Conservation (phyloP, 2,113 vertebrate species). For the Plecotus auritus region DNA sequence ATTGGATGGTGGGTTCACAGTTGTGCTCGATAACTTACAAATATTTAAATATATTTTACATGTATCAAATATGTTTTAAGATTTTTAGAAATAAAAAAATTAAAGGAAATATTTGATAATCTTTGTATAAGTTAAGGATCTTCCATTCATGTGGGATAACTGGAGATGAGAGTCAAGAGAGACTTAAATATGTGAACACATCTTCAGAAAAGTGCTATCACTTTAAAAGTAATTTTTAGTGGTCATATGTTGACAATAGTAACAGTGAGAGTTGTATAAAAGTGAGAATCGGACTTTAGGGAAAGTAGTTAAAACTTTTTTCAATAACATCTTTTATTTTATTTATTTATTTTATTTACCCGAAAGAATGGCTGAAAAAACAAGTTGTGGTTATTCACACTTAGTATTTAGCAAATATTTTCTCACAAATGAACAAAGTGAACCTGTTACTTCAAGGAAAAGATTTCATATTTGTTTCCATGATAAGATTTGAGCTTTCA, state of each 20-base stretch:
- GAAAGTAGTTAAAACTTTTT: not conserved
- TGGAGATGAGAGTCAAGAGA: not conserved
- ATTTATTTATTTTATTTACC: not conserved
- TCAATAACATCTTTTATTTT: not conserved
- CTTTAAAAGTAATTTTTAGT: not conserved
- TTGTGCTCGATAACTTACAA: not conserved
- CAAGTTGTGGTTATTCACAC: not conserved
- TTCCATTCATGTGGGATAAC: not conserved
- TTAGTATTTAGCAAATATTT: not conserved
- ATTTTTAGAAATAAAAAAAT: not conserved
- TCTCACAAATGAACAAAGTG: not conserved
- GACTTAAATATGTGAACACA: not conserved
- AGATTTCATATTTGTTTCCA: not conserved
- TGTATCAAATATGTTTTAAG: not conserved
- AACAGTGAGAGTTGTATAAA: not conserved
- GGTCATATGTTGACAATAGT: not conserved
- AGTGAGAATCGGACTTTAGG: not conserved
- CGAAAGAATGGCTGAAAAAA: not conserved
- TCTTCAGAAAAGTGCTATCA: not conserved
- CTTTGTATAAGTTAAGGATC: not conserved
- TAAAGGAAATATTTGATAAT: not conserved
- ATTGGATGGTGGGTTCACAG: not conserved
- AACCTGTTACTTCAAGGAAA: not conserved
- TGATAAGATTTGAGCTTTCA: not conserved
- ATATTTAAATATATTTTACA: not conserved